A percentile compares a stretch with the other conserved stretches of the same genome.
phyloP scores from a whole-genome alignment of 2,888 invertebrate genomes.

The Patella pellucida region DNA sequence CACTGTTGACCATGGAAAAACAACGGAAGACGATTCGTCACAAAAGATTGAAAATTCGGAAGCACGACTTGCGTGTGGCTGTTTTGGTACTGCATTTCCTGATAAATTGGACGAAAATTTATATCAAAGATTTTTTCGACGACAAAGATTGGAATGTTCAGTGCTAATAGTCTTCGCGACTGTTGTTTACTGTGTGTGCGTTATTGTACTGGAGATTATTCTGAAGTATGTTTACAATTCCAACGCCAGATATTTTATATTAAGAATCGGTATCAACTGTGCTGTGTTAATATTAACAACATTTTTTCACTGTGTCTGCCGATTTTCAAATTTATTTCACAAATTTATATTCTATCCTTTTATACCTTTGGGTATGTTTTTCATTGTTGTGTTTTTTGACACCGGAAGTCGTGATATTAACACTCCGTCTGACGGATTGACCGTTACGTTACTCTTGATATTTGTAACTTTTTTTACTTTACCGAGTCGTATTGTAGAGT shows the following conservation, averaged over 20 bases:
- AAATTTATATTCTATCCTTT: background rate
- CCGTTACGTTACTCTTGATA: background rate
- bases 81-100: background rate
- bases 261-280: too few species aligned
- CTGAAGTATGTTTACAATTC: too few species aligned
- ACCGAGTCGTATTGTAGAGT: background rate
- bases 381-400: background rate
- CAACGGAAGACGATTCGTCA: background rate
- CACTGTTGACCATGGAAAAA: background rate
- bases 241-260: too few species aligned
- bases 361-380: background rate
- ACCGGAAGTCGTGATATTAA: background rate
- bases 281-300: too few species aligned
- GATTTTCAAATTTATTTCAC: too few species aligned
- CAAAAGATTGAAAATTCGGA: background rate
- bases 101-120: slow-evolving; percentile 27
- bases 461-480: background rate
- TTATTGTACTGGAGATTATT: too few species aligned
- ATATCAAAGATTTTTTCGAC: slow-evolving; percentile 31
- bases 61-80: background rate
- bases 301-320: too few species aligned
- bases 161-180: background rate
- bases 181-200: background rate
- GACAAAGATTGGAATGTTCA: slow-evolving; percentile 18
- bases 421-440: background rate